These are phyloP conservation scores for Parapristionchus giblindavisi DNA, from an alignment of 2,888 invertebrate genomes.

Conservation along the genomic window DNA sequence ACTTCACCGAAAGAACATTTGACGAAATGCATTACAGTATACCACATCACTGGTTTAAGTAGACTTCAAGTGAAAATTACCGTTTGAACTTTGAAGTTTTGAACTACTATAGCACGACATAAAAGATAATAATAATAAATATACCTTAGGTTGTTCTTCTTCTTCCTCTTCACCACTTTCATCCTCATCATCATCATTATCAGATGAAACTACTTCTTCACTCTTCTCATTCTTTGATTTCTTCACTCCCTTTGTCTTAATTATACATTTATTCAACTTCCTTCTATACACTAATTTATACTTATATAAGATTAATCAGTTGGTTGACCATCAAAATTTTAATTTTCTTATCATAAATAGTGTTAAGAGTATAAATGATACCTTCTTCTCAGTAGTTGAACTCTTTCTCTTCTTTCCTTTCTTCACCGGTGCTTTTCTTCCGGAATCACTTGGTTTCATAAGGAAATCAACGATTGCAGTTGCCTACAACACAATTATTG, in stretches of 20 bases:
- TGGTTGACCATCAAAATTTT: background rate
- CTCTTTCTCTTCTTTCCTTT: background rate
- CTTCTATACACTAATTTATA: background rate
- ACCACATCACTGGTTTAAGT: too few species aligned
- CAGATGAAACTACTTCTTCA: background rate
- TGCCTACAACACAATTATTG: background rate
- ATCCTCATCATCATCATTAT: background rate
- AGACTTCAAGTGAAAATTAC: too few species aligned
- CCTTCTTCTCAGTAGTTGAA: background rate
- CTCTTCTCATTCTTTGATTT: conserved; percentile 14
- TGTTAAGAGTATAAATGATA: background rate
- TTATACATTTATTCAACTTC: background rate
- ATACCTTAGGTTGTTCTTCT: background rate
- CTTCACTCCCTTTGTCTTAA: background rate
- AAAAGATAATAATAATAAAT: background rate
- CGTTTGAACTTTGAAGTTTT: too few species aligned
- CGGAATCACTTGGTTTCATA: conserved; percentile 16
- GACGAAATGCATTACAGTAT: too few species aligned
- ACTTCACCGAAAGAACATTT: too few species aligned
- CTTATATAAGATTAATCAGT: background rate
- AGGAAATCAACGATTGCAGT: conserved; percentile 19
- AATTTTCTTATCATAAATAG: background rate
- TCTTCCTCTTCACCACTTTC: conserved; percentile 10
- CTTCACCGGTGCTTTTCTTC: conserved; percentile 16
- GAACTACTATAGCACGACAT: too few species aligned